These are phyloP conservation scores for Caranx ignobilis DNA, from an alignment of 2,113 vertebrate genomes.

Conservation along the genomic window DNA sequence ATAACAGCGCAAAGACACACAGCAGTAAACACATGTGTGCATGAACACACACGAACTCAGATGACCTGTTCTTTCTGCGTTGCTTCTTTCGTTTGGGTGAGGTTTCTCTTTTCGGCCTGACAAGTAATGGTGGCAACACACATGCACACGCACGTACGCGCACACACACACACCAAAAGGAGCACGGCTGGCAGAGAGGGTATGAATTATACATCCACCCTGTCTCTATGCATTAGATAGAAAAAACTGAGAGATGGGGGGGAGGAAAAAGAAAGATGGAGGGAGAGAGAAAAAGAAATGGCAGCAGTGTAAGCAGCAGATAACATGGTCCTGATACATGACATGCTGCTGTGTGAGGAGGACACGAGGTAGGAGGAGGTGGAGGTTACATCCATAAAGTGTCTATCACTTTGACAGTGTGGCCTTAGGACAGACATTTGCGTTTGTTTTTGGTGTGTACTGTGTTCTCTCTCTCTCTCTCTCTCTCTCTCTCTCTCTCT, in stretches of 20 bases:
- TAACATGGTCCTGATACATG: conserved; percentile 53
- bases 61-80: conserved; percentile 67
- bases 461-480: background rate
- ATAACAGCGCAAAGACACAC: conserved; percentile 46
- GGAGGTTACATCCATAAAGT: conserved; percentile 26
- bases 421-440: conserved; percentile 49
- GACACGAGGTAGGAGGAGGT: background rate
- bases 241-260: conserved; percentile 45
- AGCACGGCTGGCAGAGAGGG: conserved; percentile 67
- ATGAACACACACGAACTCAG: conserved; percentile 38
- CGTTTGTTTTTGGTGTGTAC: conserved; percentile 41
- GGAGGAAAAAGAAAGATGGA: conserved; percentile 28
- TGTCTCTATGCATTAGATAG: conserved; percentile 79
- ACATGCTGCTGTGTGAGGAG: conserved; percentile 39
- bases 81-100: conserved; percentile 46
- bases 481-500: background rate
- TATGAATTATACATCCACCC: conserved; percentile 82
- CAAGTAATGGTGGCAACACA: conserved; percentile 42
- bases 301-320: conserved; percentile 52
- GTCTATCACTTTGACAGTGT: conserved; percentile 26
- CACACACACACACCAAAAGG: conserved; percentile 48
- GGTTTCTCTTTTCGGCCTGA: conserved; percentile 53
- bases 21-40: conserved; percentile 23
- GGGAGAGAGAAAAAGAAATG: conserved; percentile 41
- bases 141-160: conserved; percentile 30